Evolutionary conservation across 2,888 invertebrate genomes (phyloP), one percentile per base, ranked within the genome.

Genomic region (Pollenia labialis): DNA sequence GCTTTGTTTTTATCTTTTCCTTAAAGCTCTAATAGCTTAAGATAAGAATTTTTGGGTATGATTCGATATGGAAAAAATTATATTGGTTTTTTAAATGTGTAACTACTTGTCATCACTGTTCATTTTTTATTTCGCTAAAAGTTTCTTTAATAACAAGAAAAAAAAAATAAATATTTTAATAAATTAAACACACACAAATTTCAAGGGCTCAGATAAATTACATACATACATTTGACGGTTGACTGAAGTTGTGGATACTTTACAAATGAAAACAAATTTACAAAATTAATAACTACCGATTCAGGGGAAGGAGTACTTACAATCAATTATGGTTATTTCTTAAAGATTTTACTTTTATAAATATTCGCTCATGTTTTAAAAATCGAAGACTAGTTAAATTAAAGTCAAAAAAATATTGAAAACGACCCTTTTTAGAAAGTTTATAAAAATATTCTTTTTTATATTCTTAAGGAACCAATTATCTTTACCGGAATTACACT

Each of bases 171-270:
- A 60, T 46, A 40, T 64, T 18, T 56, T 50, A 52, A 60, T 52
- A 68, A 64, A 81, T 48, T 32, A 64, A 72, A 64, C 40, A 18
- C 44, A 81, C 42, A 80, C 14, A 69, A 71, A 66, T 81, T 85
- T 85, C 81, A 85, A 81, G 85, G 81, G 81, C 81, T 79, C 56
- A 50, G 75, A 75, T 80, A 62, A 54, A 64, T 62, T 54, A 62
- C 56, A 62, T 40, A 71, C 66, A 81, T 23, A 81, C 75, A 66
- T 85, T 85, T 81, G 50, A 77, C 58, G 81, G 72, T 81, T 69
- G 54, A 82, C 58, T 82, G 68, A 62, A 56, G 46, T 82, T 69
- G n/a, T 81, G 50, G 10, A 76, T 64, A 71, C n/a, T 75, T 56
- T 81, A 66, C 58, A 60, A 23, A 18, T 64, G n/a, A 16, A 11